Evolutionary conservation across 2,113 vertebrate genomes (phyloP), one percentile per base, ranked within the genome.

Genomic region (Cyprinus carpio): DNA sequence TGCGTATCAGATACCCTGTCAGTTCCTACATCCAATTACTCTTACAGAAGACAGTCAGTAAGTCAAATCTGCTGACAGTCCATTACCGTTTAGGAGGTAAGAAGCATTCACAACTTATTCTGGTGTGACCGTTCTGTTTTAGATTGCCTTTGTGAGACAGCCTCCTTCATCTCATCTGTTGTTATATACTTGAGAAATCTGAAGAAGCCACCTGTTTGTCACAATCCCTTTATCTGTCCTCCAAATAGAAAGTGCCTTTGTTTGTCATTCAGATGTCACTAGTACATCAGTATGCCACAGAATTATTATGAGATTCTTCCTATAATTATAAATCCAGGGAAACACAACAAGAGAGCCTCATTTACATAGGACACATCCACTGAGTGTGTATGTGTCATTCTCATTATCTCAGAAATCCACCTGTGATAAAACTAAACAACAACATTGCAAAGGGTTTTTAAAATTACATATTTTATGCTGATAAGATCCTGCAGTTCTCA

Each of bases 341-440:
- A 67, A 81, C 34, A 27, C 40, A 81, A 79, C 76, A 79, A 62
- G 56, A 40, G 23, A 46, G 43, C 4, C 75, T 77, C 49, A 77
- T 77, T 77, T 77, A 77, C 75, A 77, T 56, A 56, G 75, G 49
- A 56, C 75, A 77, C 75, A 77, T 31, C 51, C 15, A 54, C 25
- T 8, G 49, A 77, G 49, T 34, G 75, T 31, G 25, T 56, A 6
- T 20, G 75, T 43, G 12, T 74, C 29, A 60, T 16, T 60, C 29
- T 65, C 58, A 77, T 77, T 77, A 81, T 81, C 58, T 64, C 37
- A 46, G 56, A 81, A 81, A 65, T 65, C 58, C 78, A 81, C 78
- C 37, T 81, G 60, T 65, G 78, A 65, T 25, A 25, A 64, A 43
- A 2, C 37, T 56, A 62, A 81, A 81, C 37, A 79, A 79, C 31